Conservation (phyloP, 2,113 vertebrate species). For the Boulengeromyrus knoepffleri region DNA sequence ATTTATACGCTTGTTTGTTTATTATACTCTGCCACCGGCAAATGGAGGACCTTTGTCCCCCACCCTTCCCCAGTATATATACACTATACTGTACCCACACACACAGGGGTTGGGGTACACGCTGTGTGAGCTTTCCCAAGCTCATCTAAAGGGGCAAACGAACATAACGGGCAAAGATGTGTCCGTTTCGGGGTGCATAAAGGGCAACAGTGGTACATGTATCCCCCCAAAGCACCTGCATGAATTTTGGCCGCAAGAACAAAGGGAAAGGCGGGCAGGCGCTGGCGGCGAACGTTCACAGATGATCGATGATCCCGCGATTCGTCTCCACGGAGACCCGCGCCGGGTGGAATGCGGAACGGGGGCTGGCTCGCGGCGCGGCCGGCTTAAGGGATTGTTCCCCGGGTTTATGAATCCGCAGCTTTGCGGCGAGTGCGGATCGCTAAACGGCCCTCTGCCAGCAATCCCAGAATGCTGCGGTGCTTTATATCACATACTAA, state of each 20-base stretch:
- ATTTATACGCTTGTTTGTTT: constrained; percentile 45
- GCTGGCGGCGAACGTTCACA: background rate
- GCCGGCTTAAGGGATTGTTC: background rate
- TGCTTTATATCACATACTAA: background rate
- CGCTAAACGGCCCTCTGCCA: background rate
- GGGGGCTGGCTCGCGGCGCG: background rate
- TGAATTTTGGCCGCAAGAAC: background rate
- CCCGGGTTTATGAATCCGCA: background rate
- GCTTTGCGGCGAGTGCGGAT: background rate
- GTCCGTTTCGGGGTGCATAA: background rate
- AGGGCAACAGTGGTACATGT: background rate
- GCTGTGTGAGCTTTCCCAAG: background rate
- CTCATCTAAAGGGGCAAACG: background rate
- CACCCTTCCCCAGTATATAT: background rate
- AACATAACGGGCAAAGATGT: background rate
- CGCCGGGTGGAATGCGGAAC: background rate
- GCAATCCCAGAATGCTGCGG: background rate
- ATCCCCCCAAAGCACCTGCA: background rate
- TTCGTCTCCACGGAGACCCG: background rate
- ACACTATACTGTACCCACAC: background rate
- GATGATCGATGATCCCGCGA: background rate
- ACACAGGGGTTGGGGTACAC: no score
- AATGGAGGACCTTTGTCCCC: background rate
- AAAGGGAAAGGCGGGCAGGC: background rate
- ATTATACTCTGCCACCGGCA: background rate